Evolutionary conservation across 2,888 invertebrate species (phyloP).

Genomic region (Archaeoteleia sp.): DNA sequence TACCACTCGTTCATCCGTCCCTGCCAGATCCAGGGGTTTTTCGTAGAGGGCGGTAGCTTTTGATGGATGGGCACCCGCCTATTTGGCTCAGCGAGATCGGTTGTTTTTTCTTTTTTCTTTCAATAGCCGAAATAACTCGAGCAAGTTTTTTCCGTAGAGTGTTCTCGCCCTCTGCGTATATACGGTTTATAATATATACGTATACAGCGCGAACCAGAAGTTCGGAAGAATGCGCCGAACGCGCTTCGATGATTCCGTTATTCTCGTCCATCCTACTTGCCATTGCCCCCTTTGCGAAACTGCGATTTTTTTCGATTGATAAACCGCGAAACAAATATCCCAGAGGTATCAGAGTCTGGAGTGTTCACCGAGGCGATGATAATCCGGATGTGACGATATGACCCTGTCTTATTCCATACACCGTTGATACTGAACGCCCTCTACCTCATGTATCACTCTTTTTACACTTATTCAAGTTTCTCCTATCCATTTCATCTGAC

Average conservation of each 20-base stretch:
- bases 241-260: slow-evolving; percentile 26
- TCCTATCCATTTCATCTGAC: too few relatives aligned
- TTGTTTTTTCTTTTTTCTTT: slow-evolving; percentile 6
- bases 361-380: slow-evolving; percentile 17
- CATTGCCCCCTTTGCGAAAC: slow-evolving; percentile 19
- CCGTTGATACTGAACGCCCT: slow-evolving; percentile 22
- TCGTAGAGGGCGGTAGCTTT: slow-evolving; percentile 1
- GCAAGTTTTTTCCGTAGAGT: slow-evolving; percentile 17
- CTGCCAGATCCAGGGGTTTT: slow-evolving; percentile 7
- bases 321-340: slow-evolving; percentile 43
- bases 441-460: slow-evolving; percentile 6
- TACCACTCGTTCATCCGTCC: slow-evolving; percentile 8
- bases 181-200: slow-evolving; percentile 25
- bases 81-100: slow-evolving; percentile 2
- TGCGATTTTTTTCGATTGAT: slow-evolving; percentile 36
- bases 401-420: slow-evolving; percentile 20
- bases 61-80: slow-evolving; percentile 9
- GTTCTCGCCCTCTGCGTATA: slow-evolving; percentile 21
- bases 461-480: slow-evolving; percentile 10
- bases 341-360: slow-evolving; percentile 16
- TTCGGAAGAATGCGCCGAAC: slow-evolving; percentile 11
- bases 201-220: slow-evolving; percentile 13
- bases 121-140: slow-evolving; percentile 12
- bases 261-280: slow-evolving; percentile 19
- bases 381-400: slow-evolving; percentile 29